phyloP scores from a whole-genome alignment of 2,797 vertebrate species.

The Poliocrania exsul region DNA sequence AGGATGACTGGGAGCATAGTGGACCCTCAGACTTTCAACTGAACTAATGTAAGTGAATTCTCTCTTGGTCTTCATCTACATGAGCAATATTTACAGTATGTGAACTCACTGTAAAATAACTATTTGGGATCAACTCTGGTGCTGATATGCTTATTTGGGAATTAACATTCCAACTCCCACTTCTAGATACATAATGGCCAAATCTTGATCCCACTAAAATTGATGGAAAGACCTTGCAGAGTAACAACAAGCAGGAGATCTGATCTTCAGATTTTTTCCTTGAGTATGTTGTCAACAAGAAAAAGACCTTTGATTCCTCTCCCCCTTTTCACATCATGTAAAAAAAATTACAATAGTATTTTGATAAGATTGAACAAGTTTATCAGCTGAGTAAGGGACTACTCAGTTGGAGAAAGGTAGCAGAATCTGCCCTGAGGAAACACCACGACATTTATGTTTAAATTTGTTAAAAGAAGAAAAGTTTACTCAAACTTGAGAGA shows the following conservation, averaged over 20 bases:
- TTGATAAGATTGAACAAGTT: neutral
- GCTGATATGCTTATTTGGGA: neutral
- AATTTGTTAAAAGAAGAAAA: neutral
- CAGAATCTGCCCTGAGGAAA: neutral
- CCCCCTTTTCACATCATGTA: slow-evolving; percentile 13
- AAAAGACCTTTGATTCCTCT: neutral
- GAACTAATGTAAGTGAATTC: neutral
- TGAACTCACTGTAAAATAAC: neutral
- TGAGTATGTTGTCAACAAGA: neutral
- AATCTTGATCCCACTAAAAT: neutral
- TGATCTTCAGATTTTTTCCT: neutral
- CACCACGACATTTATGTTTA: neutral
- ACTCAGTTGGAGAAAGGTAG: neutral
- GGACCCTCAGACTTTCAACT: neutral
- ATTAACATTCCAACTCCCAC: neutral
- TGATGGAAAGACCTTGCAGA: neutral
- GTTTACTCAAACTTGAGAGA: neutral
- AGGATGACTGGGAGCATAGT: neutral
- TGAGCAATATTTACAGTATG: neutral
- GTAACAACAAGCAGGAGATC: neutral
- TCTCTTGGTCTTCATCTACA: neutral
- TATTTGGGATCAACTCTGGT: neutral
- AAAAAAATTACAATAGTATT: neutral
- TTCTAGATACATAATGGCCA: neutral
- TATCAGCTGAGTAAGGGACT: neutral